Evolutionary conservation across 2,797 vertebrate species (phyloP).

Genomic region (Sebastes flavidus): DNA sequence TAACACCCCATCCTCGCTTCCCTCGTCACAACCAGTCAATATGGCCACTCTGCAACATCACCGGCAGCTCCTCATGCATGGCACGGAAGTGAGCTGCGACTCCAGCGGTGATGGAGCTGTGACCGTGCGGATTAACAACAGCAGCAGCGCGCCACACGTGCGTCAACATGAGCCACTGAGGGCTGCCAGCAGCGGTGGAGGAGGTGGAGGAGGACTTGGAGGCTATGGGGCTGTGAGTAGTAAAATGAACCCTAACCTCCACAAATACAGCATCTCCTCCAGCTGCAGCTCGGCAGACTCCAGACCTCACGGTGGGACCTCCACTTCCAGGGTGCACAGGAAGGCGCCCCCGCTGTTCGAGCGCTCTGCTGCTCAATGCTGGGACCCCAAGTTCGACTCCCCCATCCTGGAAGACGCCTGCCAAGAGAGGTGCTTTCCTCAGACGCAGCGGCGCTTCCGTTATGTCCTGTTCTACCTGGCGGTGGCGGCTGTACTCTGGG

Average conservation of each 20-base stretch:
- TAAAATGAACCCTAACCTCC: conserved; percentile 82
- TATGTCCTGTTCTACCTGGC: conserved; percentile 95
- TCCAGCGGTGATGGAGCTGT: conserved; percentile 88
- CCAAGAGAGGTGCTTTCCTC: conserved; percentile 94
- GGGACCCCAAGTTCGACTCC: conserved; percentile 97
- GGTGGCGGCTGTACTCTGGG: conserved; percentile 90
- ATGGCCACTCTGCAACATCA: conserved; percentile 93
- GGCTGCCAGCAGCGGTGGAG: conserved; percentile 61
- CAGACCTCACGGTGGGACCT: conserved; percentile 69
- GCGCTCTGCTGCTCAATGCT: conserved; percentile 93
- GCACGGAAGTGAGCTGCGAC: conserved; percentile 93
- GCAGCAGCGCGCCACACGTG: conserved; percentile 67
- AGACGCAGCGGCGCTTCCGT: conserved; percentile 93
- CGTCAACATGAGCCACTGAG: conserved; percentile 59
- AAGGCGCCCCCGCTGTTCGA: conserved; percentile 93
- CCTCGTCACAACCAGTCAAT: conserved; percentile 69
- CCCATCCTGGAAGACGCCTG: conserved; percentile 94
- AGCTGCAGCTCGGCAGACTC: conserved; percentile 95
- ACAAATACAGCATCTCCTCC: conserved; percentile 96
- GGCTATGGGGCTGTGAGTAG: conserved; percentile 52
- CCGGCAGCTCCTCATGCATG: conserved; percentile 87
- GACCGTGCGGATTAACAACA: conserved; percentile 87
- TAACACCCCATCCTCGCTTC: background rate
- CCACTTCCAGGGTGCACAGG: conserved; percentile 70
- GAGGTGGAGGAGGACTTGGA: conserved; percentile 51